Evolutionary conservation across 2,888 invertebrate genomes (phyloP), one percentile per base, ranked within the genome.

Genomic region (Epirrita christyi): DNA sequence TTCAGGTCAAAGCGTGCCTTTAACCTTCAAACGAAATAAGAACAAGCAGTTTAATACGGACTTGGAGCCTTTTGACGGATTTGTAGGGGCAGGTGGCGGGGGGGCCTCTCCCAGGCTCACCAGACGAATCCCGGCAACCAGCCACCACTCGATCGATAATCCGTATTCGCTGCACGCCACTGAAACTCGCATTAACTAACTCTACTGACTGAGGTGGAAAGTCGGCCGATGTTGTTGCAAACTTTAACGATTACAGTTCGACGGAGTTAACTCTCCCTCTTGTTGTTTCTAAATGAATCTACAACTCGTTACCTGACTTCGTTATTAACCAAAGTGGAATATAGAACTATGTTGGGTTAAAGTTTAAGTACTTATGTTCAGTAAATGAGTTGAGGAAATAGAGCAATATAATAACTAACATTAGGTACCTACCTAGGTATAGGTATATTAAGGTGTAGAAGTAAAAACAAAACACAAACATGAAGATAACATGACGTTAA

Each of bases 1-100:
- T 77, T 72, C 78, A 78, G 81, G 82, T 84, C 81, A 81, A 80
- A 85, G 83, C 78, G 78, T 81, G 84, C 83, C 4, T 86, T 89
- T 91, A 92, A 91, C 91, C 89, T 92, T 91, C 89, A 91, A 90
- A 90, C 85, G 83, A 87, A 89, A 90, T 86, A 88, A 88, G 88
- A 88, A 86, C 87, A 87, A 89, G 80, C 81, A 82, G 82, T 81
- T 84, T 85, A 77, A 84, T 83, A 80, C 76, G 76, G 80, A 21
- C 21, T 21, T 21, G 2, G 21, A 79, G 79, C 80, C 82, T 85
- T 82, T 80, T 79, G 81, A 78, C 72, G 77, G 75, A 73, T 62
- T 62, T 63, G 47, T 52, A 55, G 59, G 49, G 48, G 66, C 59
- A 48, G 67, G 55, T 46, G 69, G 68, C 61, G 66, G 68, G 80